Evolutionary conservation across 2,888 invertebrate genomes (phyloP), one percentile per base, ranked within the genome.

Genomic region (Pseudococcus jackbeardsleyi): DNA sequence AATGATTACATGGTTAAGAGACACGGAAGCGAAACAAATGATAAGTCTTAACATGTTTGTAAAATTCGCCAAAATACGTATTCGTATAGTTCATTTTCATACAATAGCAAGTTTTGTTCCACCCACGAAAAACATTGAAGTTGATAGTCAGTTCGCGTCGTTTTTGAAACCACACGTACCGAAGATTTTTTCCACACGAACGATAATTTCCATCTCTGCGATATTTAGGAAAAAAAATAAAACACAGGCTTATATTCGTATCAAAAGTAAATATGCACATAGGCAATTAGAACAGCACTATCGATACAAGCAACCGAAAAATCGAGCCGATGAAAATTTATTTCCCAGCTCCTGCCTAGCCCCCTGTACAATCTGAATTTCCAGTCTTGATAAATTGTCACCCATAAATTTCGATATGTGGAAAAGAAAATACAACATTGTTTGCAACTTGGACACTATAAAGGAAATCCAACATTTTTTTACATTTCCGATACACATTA

Each of bases 401-500:
- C 54, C 42, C 17, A 54, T 54, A 54, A 54, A 54, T 54, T 54
- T 54, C 54, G 54, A 54, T 54, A 54, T 54, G 54, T 54, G 54
- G n/a, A 54, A 54, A 54, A 54, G 54, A 54, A 54, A 54, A 54
- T 54, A 42, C 42, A 5, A 54, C 54, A 54, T 54, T 54, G 54
- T 54, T 54, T 54, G 54, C 54, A 54, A 54, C 54, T 54, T 54
- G 54, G 54, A 54, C 54, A 54, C 54, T 54, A 50, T 50, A 54
- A 54, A 54, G 54, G 54, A 54, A 54, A 54, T 54, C 54, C 54
- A 54, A 54, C n/a, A 54, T 54, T 54, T 54, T 54, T 54, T 54
- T 54, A 54, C 54, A 54, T 54, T 54, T 54, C 54, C 54, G 54
- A 54, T 54, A 54, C 54, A 54, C 54, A 54, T 54, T 54, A 54